phyloP scores from a whole-genome alignment of 2,797 vertebrate genomes.

The Picus viridis region DNA sequence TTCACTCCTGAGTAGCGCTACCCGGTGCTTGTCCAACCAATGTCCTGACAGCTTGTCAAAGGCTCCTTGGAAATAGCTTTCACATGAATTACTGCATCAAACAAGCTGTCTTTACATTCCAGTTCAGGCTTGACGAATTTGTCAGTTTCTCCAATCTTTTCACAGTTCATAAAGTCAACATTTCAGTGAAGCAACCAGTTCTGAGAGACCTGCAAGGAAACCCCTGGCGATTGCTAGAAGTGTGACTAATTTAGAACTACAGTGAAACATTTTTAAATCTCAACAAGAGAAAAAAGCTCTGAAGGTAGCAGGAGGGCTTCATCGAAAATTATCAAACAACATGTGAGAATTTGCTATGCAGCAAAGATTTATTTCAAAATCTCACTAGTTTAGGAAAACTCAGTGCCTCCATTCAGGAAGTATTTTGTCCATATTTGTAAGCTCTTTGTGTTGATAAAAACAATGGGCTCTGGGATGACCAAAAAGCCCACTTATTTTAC shows the following conservation, averaged over 20 bases:
- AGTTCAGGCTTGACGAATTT: slow-evolving; percentile 69
- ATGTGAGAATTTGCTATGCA: not conserved
- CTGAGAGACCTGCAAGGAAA: slow-evolving; percentile 18
- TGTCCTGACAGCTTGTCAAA: slow-evolving; percentile 70
- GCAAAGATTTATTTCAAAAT: not conserved
- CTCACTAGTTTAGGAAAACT: not conserved
- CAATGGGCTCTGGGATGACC: not conserved
- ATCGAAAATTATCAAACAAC: not conserved
- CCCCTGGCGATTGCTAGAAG: not conserved
- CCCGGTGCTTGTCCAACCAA: slow-evolving; percentile 45
- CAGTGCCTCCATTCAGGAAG: not conserved
- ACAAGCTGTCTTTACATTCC: slow-evolving; percentile 53
- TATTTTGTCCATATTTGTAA: not conserved
- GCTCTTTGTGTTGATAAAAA: not conserved
- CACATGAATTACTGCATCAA: slow-evolving; percentile 71
- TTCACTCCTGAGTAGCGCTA: slow-evolving; percentile 27
- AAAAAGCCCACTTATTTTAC: not conserved
- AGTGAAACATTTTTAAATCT: slow-evolving; percentile 1
- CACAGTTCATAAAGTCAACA: slow-evolving; percentile 53
- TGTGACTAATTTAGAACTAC: slow-evolving; percentile 34
- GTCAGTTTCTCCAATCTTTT: slow-evolving; percentile 57
- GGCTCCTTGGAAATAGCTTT: slow-evolving; percentile 67
- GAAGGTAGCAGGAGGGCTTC: not conserved
- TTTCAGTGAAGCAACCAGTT: slow-evolving; percentile 2
- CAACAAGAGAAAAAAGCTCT: not conserved